Conservation (phyloP, 2,113 vertebrate species). For the Apodemus speciosus region DNA sequence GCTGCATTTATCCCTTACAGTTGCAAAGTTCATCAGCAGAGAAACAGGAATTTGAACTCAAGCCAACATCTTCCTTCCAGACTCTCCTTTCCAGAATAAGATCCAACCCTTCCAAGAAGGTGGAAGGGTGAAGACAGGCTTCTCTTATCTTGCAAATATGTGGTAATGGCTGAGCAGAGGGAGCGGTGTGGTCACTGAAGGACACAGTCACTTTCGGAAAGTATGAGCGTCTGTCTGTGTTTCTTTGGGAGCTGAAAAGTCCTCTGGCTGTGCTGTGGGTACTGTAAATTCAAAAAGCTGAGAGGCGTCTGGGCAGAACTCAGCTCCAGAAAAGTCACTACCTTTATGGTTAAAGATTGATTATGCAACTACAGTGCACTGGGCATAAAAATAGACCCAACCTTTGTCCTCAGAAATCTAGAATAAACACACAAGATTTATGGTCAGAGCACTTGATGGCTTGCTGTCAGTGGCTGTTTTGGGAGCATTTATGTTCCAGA, state of each 20-base stretch:
- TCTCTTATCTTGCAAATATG: neutral
- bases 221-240: neutral
- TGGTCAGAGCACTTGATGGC: neutral
- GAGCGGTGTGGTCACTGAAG: neutral
- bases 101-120: neutral
- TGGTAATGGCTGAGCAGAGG: neutral
- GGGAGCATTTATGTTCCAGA: neutral
- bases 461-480: slow-evolving; percentile 50
- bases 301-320: neutral
- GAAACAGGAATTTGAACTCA: neutral
- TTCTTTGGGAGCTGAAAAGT: neutral
- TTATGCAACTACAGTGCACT: slow-evolving; percentile 46
- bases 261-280: neutral
- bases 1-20: fast-evolving
- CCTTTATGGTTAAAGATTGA: slow-evolving; percentile 74
- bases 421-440: slow-evolving; percentile 73
- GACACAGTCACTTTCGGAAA: neutral
- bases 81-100: neutral
- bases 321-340: slow-evolving; percentile 48
- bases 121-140: neutral
- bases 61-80: neutral
- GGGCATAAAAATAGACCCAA: slow-evolving; percentile 65
- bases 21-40: neutral
- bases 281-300: neutral
- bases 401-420: slow-evolving; percentile 52